These are phyloP conservation scores for human DNA, from an alignment of 2,113 vertebrate genomes.

Conservation along the genomic window GRCh38 chr1:93112501-93113000, in stretches of 20 bases:
- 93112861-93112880: constrained; percentile 18
- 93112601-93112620: constrained; percentile 19
- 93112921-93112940: background rate
- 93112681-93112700: background rate
- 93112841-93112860: background rate
- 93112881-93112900: constrained; percentile 9
- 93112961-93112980: background rate
- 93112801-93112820: background rate
- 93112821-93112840: constrained; percentile 30
- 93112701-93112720: constrained; percentile 15
- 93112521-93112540: constrained; percentile 36
- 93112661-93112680: constrained; percentile 34
- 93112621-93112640: constrained; percentile 24
- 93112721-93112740: constrained; percentile 14
- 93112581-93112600: background rate
- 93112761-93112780: background rate
- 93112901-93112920: background rate
- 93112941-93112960: background rate
- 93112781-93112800: background rate
- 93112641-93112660: background rate
- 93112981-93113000: background rate
- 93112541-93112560: constrained; percentile 4
- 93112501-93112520: background rate
- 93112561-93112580: constrained; percentile 16
- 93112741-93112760: background rate